phyloP scores from a whole-genome alignment of 2,797 vertebrate genomes.

The Muscicapa comitata region DNA sequence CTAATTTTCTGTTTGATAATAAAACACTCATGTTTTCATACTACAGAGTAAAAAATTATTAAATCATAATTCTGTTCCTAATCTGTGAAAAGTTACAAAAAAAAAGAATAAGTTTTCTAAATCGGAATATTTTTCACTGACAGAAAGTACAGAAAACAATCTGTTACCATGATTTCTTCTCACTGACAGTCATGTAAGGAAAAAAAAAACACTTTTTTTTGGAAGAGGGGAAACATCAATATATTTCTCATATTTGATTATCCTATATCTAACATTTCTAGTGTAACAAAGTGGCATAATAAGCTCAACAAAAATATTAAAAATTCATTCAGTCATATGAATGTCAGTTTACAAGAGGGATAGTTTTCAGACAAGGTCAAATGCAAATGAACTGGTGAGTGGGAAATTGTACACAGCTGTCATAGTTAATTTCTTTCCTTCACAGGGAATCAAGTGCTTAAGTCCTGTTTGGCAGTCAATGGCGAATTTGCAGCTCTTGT shows the following conservation, averaged over 20 bases:
- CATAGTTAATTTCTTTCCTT: background rate
- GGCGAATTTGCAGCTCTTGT: background rate
- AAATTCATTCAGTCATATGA: background rate
- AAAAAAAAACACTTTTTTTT: background rate
- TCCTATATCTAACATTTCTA: background rate
- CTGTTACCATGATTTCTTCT: background rate
- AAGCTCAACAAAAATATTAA: background rate
- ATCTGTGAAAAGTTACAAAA: background rate
- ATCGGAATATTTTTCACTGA: background rate
- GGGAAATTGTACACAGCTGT: background rate
- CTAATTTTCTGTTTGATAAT: background rate
- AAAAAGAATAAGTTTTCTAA: no score
- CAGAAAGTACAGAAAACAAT: background rate
- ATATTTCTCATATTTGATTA: background rate
- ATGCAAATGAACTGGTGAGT: background rate
- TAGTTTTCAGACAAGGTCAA: background rate
- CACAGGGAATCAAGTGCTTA: background rate
- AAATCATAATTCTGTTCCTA: background rate
- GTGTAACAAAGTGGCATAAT: background rate
- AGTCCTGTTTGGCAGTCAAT: background rate
- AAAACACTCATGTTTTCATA: background rate
- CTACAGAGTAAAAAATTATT: background rate
- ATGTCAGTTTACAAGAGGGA: background rate
- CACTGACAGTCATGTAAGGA: background rate
- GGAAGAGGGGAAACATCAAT: accelerated